phyloP scores from a whole-genome alignment of 2,888 invertebrate genomes.

The Steromphala cineraria region DNA sequence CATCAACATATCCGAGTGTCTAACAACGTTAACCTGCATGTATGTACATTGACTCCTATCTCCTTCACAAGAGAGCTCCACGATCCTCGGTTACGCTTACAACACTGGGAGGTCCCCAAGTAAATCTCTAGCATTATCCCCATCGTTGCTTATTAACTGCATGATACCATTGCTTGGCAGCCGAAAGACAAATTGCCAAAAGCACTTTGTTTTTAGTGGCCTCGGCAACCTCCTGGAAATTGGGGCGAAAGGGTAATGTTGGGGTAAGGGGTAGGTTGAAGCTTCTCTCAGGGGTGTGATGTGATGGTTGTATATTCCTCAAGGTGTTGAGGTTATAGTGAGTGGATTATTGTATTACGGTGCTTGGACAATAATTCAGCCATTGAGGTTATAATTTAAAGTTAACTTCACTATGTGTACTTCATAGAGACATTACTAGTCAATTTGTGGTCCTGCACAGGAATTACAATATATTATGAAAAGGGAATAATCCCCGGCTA shows the following conservation, averaged over 20 bases:
- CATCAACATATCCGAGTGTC: constrained; percentile 10
- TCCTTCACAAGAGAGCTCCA: neutral
- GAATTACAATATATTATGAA: too few species aligned
- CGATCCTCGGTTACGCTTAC: neutral
- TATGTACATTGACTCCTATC: neutral
- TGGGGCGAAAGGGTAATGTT: neutral
- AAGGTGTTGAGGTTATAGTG: too few species aligned
- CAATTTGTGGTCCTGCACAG: too few species aligned
- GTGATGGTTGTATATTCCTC: too few species aligned
- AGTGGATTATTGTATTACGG: too few species aligned
- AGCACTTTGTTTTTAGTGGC: neutral
- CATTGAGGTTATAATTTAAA: too few species aligned
- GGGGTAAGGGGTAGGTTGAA: too few species aligned
- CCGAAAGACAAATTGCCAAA: neutral
- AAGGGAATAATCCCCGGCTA: too few species aligned
- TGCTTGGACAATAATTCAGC: too few species aligned
- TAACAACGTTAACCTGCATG: neutral
- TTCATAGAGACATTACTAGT: too few species aligned
- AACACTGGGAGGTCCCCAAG: neutral
- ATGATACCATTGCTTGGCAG: neutral
- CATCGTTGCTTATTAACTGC: neutral
- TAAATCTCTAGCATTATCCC: neutral
- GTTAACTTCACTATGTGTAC: too few species aligned
- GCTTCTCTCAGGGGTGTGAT: too few species aligned
- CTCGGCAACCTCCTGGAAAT: neutral